Base-by-base conservation (phyloP, 2,113 vertebrate species). In the Sorex araneus region DNA sequence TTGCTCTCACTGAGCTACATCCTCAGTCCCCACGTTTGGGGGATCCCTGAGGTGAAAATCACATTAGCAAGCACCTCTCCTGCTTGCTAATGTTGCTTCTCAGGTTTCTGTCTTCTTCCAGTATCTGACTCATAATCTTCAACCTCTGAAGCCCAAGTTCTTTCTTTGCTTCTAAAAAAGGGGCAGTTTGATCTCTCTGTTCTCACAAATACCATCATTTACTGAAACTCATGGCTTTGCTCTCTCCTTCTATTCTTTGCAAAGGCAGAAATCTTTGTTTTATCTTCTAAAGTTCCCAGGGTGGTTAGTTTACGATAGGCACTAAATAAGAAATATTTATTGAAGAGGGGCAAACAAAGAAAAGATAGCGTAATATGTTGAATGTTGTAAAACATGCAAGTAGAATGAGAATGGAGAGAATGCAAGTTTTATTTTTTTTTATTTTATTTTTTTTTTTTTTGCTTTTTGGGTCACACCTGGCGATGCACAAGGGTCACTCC, bases 361-460 rank as follows among this genome's bases (percentile, higher is more conserved):
- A 75, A 81, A 76, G 11, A 6, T 84, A 74, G 28, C 83, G 40
- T 21, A 28, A 23, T 79, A 36, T 73, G 34, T 79, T 73, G 50
- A 54, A 45, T 36, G 64, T 45, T 81, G 6, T 2, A 80, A 81
- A 83, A 89, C 77, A 36, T 54, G 73, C 54, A 19, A 69, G 63
- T 16, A 73, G 84, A 64, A 80, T 73, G 43, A 83, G 23, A 87
- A 76, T 7, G 21, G 28, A 89, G 30, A 50, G 15, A 32, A 19
- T 11, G 32, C 13, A 70, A 60, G n/a, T 40, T 87, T 81, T 92
- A 86, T n/a, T n/a, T n/a, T n/a, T n/a, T n/a, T n/a, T n/a, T n/a
- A n/a, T n/a, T n/a, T n/a, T n/a, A n/a, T n/a, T n/a, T n/a, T n/a
- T n/a, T n/a, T n/a, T n/a, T n/a, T n/a, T n/a, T n/a, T n/a, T n/a